Conservation (phyloP, 2,888 invertebrate genomes). For the Hetaerina titia region DNA sequence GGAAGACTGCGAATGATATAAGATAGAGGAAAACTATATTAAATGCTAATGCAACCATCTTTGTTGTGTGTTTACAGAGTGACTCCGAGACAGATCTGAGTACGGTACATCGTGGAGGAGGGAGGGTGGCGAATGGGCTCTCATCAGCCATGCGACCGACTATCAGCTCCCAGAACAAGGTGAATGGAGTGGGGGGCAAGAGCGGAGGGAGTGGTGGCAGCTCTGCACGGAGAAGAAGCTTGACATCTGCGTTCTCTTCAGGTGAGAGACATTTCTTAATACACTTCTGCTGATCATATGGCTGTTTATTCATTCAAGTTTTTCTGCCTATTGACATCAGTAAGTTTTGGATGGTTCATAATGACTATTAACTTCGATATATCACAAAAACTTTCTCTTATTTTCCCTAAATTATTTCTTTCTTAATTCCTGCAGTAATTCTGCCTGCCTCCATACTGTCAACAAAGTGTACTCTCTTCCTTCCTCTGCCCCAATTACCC, state of each 20-base stretch:
- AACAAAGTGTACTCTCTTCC: no score
- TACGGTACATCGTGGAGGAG: slow-evolving; percentile 9
- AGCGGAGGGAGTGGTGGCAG: neutral
- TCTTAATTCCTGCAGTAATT: no score
- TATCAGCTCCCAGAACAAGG: slow-evolving; percentile 89
- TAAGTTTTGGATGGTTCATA: neutral
- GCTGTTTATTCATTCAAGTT: no score
- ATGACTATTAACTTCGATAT: no score
- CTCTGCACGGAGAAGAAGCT: slow-evolving; percentile 45
- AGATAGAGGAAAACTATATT: no score
- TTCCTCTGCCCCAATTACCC: no score
- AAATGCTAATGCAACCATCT: no score
- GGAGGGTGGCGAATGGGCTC: slow-evolving; percentile 50
- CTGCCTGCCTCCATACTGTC: no score
- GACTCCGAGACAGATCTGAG: slow-evolving; percentile 81
- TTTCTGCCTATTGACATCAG: neutral
- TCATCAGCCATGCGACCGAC: slow-evolving; percentile 83
- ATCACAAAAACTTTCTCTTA: no score
- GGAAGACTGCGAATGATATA: no score
- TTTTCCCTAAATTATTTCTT: no score
- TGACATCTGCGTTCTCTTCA: slow-evolving; percentile 48
- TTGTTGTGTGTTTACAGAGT: slow-evolving; percentile 78
- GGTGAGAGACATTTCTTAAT: neutral
- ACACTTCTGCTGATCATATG: neutral
- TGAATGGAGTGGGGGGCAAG: slow-evolving; percentile 2